phyloP scores from a whole-genome alignment of 2,888 invertebrate species.

The Dioctria linearis region DNA sequence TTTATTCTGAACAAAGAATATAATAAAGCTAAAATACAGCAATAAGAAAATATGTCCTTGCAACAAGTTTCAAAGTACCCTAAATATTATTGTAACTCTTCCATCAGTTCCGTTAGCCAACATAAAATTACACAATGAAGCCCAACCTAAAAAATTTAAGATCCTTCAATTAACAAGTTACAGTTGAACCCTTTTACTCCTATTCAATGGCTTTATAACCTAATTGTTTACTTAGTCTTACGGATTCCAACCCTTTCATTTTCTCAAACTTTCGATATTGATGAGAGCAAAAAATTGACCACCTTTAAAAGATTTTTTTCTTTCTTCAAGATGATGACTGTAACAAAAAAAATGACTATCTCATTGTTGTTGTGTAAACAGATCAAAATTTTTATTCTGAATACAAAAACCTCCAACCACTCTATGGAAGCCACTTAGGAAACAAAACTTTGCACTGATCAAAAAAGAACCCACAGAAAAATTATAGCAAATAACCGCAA shows the following conservation, averaged over 20 bases:
- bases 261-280: constrained; percentile 1
- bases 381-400: background rate
- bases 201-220: constrained; percentile 15
- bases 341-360: constrained; percentile 23
- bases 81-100: too few relatives aligned
- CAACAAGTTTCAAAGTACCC: too few relatives aligned
- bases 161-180: too few relatives aligned
- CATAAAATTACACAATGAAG: too few relatives aligned
- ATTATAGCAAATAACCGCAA: constrained; percentile 15
- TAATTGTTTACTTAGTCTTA: background rate
- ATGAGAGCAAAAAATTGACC: constrained; percentile 13
- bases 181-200: background rate
- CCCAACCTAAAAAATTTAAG: too few relatives aligned
- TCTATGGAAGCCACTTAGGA: background rate
- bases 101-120: too few relatives aligned
- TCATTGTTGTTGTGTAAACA: background rate
- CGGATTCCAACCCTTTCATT: constrained; percentile 9
- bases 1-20: too few relatives aligned
- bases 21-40: too few relatives aligned
- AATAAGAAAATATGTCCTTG: too few relatives aligned
- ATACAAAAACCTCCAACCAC: background rate
- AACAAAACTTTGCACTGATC: background rate
- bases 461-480: background rate
- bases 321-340: background rate
- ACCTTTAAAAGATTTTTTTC: background rate